Evolutionary conservation across 2,888 invertebrate species (phyloP), one percentile per base, ranked within the genome.

Genomic region (Ormyrus thymus): DNA sequence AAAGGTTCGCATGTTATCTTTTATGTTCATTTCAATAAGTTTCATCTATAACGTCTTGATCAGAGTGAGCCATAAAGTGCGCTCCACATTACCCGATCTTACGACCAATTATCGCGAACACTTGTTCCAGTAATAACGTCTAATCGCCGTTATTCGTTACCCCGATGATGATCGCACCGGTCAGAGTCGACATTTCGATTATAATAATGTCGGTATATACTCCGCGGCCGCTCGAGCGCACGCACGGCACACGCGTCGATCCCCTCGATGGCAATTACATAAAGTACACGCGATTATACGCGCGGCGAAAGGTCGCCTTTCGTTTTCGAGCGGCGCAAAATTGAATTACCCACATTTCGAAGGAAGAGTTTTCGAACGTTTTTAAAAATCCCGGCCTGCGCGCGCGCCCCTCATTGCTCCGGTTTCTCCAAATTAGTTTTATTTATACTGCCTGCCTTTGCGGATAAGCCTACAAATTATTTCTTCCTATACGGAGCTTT

Each of bases 251-350:
- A 64, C 51, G 48, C 48, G 4, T 56, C 61, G 15, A 48, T 77
- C 80, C 74, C 15, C 78, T 11, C 77, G 77, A 61, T 59, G 79
- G 72, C 81, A 81, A 83, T 82, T 82, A 82, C 59, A 70, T 71
- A 73, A 81, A 80, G 81, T 81, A 75, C 70, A 78, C 71, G 79
- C 80, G 82, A 83, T 83, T 82, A 82, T 71, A 70, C 64, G 71
- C 71, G 50, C 13, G 48, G 80, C 50, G 79, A 81, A 69, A 81
- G 82, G 82, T 81, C 79, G 81, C 78, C 79, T 62, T 76, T 69
- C 77, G 66, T 69, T 76, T 72, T 71, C 53, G 62, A 75, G 59
- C 10, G 51, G 79, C 65, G 76, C 76, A 75, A 83, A 85, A 85
- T 84, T 84, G 82, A 84, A 84, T 83, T 82, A 72, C 79, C 50